These are phyloP conservation scores for Drepana arcuata DNA, from an alignment of 1,140 invertebrate species.

Conservation along the genomic window DNA sequence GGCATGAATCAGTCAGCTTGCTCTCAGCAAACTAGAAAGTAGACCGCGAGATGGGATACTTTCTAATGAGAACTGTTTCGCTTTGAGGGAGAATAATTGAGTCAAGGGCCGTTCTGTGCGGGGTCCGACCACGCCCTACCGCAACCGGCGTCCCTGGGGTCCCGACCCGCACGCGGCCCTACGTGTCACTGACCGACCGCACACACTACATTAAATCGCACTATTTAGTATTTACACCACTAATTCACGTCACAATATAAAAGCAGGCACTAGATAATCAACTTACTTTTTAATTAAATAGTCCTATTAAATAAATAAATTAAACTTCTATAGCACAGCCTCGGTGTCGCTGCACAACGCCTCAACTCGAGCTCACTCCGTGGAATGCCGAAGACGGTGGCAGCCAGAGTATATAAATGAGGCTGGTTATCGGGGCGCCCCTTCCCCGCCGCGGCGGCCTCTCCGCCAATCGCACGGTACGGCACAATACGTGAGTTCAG, in stretches of 20 bases:
- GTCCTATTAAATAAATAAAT: constrained; percentile 69
- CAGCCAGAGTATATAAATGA: constrained; percentile 62
- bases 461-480: constrained; percentile 49
- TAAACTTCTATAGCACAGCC: constrained; percentile 67
- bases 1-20: constrained; percentile 33
- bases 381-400: constrained; percentile 59
- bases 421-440: constrained; percentile 59
- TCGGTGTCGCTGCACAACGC: constrained; percentile 61
- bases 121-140: constrained; percentile 59
- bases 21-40: constrained; percentile 31
- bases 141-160: constrained; percentile 54
- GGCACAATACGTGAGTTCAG: constrained; percentile 45
- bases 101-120: constrained; percentile 1
- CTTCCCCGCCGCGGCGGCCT: constrained; percentile 44
- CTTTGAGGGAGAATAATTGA: neutral
- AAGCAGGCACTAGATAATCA: constrained; percentile 21
- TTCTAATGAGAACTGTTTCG: constrained; percentile 14
- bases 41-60: constrained; percentile 18
- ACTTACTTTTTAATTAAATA: constrained; percentile 69
- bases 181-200: constrained; percentile 51
- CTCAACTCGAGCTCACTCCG: constrained; percentile 60
- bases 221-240: constrained; percentile 37
- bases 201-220: constrained; percentile 38
- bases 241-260: constrained; percentile 29
- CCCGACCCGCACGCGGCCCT: constrained; percentile 29